phyloP scores from a whole-genome alignment of 2,888 invertebrate genomes.

The Corbicula japonica region DNA sequence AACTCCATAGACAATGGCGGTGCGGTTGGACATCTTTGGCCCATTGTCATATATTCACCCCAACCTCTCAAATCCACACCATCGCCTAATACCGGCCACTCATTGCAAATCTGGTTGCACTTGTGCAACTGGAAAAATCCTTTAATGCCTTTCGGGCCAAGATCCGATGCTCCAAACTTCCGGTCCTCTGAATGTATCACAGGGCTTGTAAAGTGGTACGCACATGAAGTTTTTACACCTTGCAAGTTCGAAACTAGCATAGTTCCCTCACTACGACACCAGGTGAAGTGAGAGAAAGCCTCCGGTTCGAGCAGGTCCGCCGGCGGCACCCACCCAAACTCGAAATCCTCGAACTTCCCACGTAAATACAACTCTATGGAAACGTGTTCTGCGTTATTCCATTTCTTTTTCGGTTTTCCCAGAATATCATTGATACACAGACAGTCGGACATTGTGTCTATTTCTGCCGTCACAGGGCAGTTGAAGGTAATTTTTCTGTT shows the following conservation, averaged over 20 bases:
- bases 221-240: slow-evolving; percentile 65
- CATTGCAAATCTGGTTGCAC: slow-evolving; percentile 72
- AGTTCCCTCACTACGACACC: slow-evolving; percentile 72
- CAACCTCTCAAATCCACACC: slow-evolving; percentile 52
- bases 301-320: slow-evolving; percentile 64
- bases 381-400: slow-evolving; percentile 70
- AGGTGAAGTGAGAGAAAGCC: slow-evolving; percentile 77
- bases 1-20: slow-evolving; percentile 20
- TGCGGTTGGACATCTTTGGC: slow-evolving; percentile 31
- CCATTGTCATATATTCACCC: slow-evolving; percentile 33
- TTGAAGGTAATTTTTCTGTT: slow-evolving; percentile 60
- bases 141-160: slow-evolving; percentile 73
- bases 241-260: slow-evolving; percentile 74
- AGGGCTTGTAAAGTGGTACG: slow-evolving; percentile 73
- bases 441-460: slow-evolving; percentile 76
- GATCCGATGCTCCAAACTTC: slow-evolving; percentile 67
- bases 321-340: slow-evolving; percentile 59
- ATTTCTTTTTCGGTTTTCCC: slow-evolving; percentile 69
- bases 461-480: slow-evolving; percentile 73
- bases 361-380: slow-evolving; percentile 73
- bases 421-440: slow-evolving; percentile 71
- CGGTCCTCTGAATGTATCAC: slow-evolving; percentile 71
- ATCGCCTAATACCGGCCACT: slow-evolving; percentile 67
- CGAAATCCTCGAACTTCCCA: slow-evolving; percentile 70
- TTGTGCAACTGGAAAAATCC: slow-evolving; percentile 75